Base-by-base conservation (phyloP, 2,888 invertebrate genomes). In the Caenorhabditis macrosperma region DNA sequence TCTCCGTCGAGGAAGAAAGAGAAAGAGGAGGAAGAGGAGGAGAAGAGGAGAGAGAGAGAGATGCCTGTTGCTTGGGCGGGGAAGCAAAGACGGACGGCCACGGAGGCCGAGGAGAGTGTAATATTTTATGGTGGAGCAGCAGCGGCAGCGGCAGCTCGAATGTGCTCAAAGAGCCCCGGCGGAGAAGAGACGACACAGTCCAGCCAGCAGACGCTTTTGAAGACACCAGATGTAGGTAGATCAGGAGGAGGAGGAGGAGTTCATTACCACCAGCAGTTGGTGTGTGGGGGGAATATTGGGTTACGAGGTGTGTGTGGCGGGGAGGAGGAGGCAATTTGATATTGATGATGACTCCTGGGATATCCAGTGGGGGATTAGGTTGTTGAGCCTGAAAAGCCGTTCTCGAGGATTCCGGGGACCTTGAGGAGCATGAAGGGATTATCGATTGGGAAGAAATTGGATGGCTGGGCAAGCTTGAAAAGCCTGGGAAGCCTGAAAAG, bases 41-140 rank as follows among this genome's bases (percentile, higher is more conserved):
- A 15, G 44, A 44, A 57, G 38, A 57, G 44, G 17, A 44, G 59
- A 60, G 46, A 60, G 6, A 46, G 33, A 60, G 33, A 33, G 33
- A 33, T 5, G 33, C 33, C 33, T 33, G 33, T 33, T 33, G n/a
- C n/a, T n/a, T n/a, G n/a, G 12, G 38, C 38, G 12, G 12, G 38
- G 38, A 9, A 38, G 38, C 38, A 38, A 12, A 38, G 38, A 12
- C 6, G 7, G 9, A 2, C 15, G 5, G 38, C 38, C 54, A 20
- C 24, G 44, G 41, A 41, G 67, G 41, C 41, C 15, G 20, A 17
- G 28, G 55, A 67, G 46, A 48, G 66, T 69, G 68, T 69, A 69
- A 69, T 60, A 69, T 69, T 69, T 69, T 69, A 69, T 52, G 68
- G 12, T n/a, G 20, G 20, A 20, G 57, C 33, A 48, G 59, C 22